These are phyloP conservation scores for Orthonevra nobilis DNA, from an alignment of 2,888 invertebrate species.

Conservation along the genomic window DNA sequence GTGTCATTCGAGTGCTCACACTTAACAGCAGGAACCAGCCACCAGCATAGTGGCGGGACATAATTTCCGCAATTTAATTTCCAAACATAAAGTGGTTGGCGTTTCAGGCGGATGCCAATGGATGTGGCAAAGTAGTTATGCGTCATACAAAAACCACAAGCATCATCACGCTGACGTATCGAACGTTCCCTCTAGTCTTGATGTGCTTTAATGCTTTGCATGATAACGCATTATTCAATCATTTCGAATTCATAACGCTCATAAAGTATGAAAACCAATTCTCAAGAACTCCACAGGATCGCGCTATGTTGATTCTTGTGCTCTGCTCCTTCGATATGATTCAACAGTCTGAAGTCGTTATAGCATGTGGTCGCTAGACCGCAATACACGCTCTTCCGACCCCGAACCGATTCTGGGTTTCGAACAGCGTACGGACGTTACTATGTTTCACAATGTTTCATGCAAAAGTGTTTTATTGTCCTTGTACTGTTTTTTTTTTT, in stretches of 20 bases:
- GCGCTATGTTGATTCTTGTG: neutral
- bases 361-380: slow-evolving; percentile 30
- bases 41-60: neutral
- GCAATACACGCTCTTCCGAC: slow-evolving; percentile 3
- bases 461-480: slow-evolving; percentile 46
- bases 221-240: slow-evolving; percentile 49
- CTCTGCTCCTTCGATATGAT: neutral
- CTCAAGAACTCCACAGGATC: slow-evolving; percentile 22
- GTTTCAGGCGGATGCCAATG: slow-evolving; percentile 5
- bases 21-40: slow-evolving; percentile 4
- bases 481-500: neutral
- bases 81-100: slow-evolving; percentile 25
- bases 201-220: slow-evolving; percentile 24
- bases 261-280: slow-evolving; percentile 42
- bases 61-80: slow-evolving; percentile 41
- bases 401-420: neutral
- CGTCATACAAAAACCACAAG: neutral
- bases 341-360: slow-evolving; percentile 34
- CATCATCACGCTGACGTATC: neutral
- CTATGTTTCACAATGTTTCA: slow-evolving; percentile 47
- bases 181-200: slow-evolving; percentile 32
- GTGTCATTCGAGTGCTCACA: too few relatives aligned
- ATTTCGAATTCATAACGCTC: slow-evolving; percentile 52
- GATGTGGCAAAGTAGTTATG: slow-evolving; percentile 24
- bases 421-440: slow-evolving; percentile 1